phyloP scores from a whole-genome alignment of 2,113 vertebrate genomes.

The Apistogramma diplotaenia region DNA sequence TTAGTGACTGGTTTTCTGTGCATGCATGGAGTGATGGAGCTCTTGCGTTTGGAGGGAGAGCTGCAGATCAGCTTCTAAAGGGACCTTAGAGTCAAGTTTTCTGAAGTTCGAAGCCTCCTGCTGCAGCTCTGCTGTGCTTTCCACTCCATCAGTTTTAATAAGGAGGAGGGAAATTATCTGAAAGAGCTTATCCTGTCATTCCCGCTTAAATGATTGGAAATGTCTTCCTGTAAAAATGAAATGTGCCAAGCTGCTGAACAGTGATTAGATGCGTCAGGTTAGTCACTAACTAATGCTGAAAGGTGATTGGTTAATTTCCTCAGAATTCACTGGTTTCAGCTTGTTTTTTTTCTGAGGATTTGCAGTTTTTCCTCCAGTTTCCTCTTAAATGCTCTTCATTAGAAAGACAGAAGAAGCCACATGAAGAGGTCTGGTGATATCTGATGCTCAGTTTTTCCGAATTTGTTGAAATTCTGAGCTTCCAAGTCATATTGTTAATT shows the following conservation, averaged over 20 bases:
- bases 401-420: neutral
- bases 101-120: neutral
- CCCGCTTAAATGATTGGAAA: neutral
- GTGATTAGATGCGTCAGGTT: neutral
- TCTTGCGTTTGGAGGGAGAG: neutral
- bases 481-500: rapidly evolving
- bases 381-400: neutral
- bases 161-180: neutral
- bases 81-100: neutral
- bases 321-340: neutral
- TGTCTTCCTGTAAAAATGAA: neutral
- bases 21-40: neutral
- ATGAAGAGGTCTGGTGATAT: neutral
- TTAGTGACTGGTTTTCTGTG: neutral
- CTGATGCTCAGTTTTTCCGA: neutral
- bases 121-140: neutral
- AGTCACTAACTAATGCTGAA: neutral
- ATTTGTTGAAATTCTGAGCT: neutral
- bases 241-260: neutral
- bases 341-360: neutral
- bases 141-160: neutral
- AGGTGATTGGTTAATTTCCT: neutral
- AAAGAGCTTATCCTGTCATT: neutral
- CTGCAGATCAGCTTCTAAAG: neutral
- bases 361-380: neutral